Base-by-base conservation (phyloP, 2,888 invertebrate genomes). In the Pristionchus fissidentatus region DNA sequence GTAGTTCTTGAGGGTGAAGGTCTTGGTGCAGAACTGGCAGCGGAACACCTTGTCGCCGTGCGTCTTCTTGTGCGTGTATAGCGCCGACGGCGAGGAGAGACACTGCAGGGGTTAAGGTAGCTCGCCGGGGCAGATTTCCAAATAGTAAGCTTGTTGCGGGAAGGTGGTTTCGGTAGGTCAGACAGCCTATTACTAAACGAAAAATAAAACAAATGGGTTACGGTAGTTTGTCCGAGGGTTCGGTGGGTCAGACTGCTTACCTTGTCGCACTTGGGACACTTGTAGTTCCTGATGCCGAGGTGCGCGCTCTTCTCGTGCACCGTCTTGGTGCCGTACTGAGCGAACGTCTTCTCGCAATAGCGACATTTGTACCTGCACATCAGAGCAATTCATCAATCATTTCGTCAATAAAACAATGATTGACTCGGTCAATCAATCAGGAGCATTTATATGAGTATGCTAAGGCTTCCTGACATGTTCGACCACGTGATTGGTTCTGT, bases 21-120 rank as follows among this genome's bases (percentile, higher is more conserved):
- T 90, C 85, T 92, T 92, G 15, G 91, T 87, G 82, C 92, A 92
- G 77, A 86, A 89, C 7, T 87, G 86, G 84, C 92, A 92, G 86
- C 91, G 86, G 84, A 87, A 92, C 19, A 86, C 84, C 83, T 92
- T 92, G 75, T 91, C 92, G 35, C 92, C 92, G 84, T 92, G 92
- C 4, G 92, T 92, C 84, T 92, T 92, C 85, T 92, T 92, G 86
- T 92, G 92, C 13, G 92, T 92, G 85, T 92, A 92, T 29, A 92
- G 88, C 26, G 92, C 92, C 15, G 91, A 91, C 13, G 92, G 92
- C 1, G 92, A 92, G 10, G 91, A 90, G 55, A 92, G 88, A 66
- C 85, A 88, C 85, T 82, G 70, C 43, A 29, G 5, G 43, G 41
- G 5, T 5, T 70, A 70, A 7, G 41, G 70, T 41, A 73, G 15